phyloP scores from a whole-genome alignment of 2,797 vertebrate species.

The Pipistrellus pygmaeus region DNA sequence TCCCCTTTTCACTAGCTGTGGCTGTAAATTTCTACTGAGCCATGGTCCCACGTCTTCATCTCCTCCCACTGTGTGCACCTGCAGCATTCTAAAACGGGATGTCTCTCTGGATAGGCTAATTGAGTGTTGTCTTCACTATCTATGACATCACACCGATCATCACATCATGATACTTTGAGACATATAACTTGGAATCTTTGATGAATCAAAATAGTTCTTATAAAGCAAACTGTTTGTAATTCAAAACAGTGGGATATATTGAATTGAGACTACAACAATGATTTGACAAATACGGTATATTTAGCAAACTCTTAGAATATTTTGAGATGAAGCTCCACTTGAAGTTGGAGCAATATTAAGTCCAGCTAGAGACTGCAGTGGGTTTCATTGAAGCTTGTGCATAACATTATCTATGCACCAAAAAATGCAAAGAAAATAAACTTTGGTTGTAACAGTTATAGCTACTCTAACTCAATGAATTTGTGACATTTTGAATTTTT shows the following conservation, averaged over 20 bases:
- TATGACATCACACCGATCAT: not conserved
- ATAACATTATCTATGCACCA: slow-evolving; percentile 17
- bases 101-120: slow-evolving; percentile 1
- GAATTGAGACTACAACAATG: slow-evolving; percentile 21
- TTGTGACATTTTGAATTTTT: slow-evolving; percentile 68
- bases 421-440: slow-evolving; percentile 57
- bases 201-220: slow-evolving; percentile 51
- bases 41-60: not conserved
- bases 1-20: not conserved
- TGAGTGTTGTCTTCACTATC: not conserved
- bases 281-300: not conserved
- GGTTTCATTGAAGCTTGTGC: not conserved
- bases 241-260: slow-evolving; percentile 20
- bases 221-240: slow-evolving; percentile 31
- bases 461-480: slow-evolving; percentile 71
- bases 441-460: slow-evolving; percentile 31
- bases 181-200: not conserved
- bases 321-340: slow-evolving; percentile 39
- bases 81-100: not conserved
- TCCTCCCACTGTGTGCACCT: not conserved
- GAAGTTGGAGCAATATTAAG: slow-evolving; percentile 53
- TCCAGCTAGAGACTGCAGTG: not conserved
- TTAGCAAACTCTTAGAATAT: slow-evolving; percentile 43
- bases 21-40: slow-evolving; percentile 26
- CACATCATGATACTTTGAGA: not conserved